Evolutionary conservation across 2,113 vertebrate species (phyloP).

Genomic region (Gymnocephalus cernua): DNA sequence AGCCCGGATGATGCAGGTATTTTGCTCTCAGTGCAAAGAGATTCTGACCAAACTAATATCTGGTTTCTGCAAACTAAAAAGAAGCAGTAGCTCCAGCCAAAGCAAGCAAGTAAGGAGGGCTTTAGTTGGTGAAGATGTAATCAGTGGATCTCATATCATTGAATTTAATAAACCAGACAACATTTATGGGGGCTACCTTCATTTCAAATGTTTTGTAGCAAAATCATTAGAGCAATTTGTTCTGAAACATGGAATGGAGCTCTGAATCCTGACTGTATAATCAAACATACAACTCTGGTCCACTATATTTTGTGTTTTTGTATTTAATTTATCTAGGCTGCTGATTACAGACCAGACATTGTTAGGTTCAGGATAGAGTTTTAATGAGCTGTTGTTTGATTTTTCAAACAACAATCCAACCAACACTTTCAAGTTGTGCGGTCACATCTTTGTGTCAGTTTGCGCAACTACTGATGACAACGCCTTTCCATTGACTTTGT

Average conservation of each 20-base stretch:
- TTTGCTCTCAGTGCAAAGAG: slow-evolving; percentile 6
- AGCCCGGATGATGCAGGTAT: slow-evolving; percentile 35
- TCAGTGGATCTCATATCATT: neutral
- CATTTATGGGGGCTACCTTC: neutral
- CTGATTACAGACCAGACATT: neutral
- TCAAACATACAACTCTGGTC: neutral
- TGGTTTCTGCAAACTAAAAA: neutral
- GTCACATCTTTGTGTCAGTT: neutral
- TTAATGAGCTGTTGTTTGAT: neutral
- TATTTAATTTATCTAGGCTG: neutral
- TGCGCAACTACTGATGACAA: neutral
- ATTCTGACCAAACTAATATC: slow-evolving; percentile 21
- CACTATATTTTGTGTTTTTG: neutral
- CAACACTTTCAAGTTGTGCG: neutral
- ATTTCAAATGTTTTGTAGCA: neutral
- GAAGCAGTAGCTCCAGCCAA: neutral
- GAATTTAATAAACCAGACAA: neutral
- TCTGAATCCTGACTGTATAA: neutral
- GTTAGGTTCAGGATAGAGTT: neutral
- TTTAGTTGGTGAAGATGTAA: slow-evolving; percentile 18
- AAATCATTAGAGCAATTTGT: neutral
- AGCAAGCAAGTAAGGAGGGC: neutral
- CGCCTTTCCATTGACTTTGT: too few relatives aligned
- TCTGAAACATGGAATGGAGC: neutral
- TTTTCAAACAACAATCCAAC: neutral